Percentiles rank a stretch among this genome's conserved stretches.
Conservation (phyloP, 1,140 invertebrate genomes). For the Trialeurodes vaporariorum region DNA sequence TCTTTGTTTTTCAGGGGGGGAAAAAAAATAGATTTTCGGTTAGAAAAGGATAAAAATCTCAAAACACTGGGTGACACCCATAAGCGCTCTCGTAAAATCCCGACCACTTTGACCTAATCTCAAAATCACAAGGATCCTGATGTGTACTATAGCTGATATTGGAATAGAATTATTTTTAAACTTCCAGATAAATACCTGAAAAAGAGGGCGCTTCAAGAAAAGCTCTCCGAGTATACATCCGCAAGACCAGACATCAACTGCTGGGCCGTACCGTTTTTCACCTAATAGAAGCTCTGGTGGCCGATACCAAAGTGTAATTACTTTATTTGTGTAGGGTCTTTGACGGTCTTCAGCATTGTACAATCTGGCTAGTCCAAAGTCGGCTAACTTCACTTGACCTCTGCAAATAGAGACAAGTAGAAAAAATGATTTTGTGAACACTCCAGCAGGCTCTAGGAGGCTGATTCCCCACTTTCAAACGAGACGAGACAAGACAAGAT, state of each 20-base stretch:
- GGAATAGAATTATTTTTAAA: background rate
- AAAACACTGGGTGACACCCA: background rate
- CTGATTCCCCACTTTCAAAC: too few species aligned
- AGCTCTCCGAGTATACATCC: slow-evolving; percentile 98
- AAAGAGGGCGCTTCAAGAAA: slow-evolving; percentile 91
- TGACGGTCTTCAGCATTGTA: slow-evolving; percentile 92
- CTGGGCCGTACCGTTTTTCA: slow-evolving; percentile 94
- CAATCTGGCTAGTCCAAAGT: slow-evolving; percentile 93
- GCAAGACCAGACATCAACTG: slow-evolving; percentile 99
- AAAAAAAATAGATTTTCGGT: too few species aligned
- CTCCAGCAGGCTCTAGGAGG: too few species aligned
- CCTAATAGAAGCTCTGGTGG: slow-evolving; percentile 94
- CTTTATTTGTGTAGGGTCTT: slow-evolving; percentile 95
- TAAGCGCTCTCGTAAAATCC: too few species aligned
- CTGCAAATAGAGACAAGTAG: too few species aligned
- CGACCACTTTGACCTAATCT: too few species aligned
- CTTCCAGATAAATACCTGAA: slow-evolving; percentile 59
- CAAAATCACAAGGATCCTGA: background rate
- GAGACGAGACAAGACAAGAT: too few species aligned
- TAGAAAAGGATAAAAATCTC: too few species aligned
- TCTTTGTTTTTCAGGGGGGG: too few species aligned
- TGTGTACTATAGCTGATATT: background rate
- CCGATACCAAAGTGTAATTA: slow-evolving; percentile 98
- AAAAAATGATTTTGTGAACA: too few species aligned
- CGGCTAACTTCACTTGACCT: slow-evolving; percentile 97